Evolutionary conservation across 2,888 invertebrate genomes (phyloP), one percentile per base, ranked within the genome.

Genomic region (Limnephilus marmoratus): DNA sequence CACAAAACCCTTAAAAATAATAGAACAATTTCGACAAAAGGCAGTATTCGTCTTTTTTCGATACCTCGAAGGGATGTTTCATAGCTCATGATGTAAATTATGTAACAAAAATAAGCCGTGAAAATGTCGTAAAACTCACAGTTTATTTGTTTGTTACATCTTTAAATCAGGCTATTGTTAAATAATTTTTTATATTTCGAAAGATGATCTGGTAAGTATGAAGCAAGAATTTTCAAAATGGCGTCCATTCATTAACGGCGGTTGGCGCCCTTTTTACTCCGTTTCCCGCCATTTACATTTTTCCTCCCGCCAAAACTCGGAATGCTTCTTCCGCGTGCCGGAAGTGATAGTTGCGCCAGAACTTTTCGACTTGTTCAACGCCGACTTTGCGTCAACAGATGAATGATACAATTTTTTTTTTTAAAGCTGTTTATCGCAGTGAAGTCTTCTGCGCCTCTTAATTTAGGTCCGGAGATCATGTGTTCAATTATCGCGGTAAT

Each of bases 251-350:
- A 86, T 86, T 86, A 85, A n/a, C 15, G n/a, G 2, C 13, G 29
- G 41, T 41, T 86, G 45, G 29, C 45, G 86, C 86, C 45, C 49
- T 41, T 45, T 86, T 85, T 45, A 13, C 45, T 45, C 29, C 45
- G 49, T 86, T 45, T 49, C 45, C 45, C 86, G 13, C 86, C 37
- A 83, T 24, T 83, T n/a, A 49, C 49, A 45, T 49, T 86, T 45
- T 29, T 29, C 12, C 13, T 49, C 49, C 86, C 86, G 49, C 49
- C 86, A 45, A 86, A 85, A 86, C 49, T 86, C 29, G 13, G 49
- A 86, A 49, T n/a, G 37, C 86, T 45, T 29, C 86, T 49, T 86
- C 86, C 49, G 86, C 24, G 86, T 41, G 12, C 5, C 45, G 41
- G 85, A 45, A 85, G 83, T 83, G 83, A 41, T 24, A 11, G 83